A percentile compares a stretch with the other conserved stretches of the same genome.
These are phyloP conservation scores for Synergus gifuensis DNA, from an alignment of 2,888 invertebrate species.

Conservation along the genomic window DNA sequence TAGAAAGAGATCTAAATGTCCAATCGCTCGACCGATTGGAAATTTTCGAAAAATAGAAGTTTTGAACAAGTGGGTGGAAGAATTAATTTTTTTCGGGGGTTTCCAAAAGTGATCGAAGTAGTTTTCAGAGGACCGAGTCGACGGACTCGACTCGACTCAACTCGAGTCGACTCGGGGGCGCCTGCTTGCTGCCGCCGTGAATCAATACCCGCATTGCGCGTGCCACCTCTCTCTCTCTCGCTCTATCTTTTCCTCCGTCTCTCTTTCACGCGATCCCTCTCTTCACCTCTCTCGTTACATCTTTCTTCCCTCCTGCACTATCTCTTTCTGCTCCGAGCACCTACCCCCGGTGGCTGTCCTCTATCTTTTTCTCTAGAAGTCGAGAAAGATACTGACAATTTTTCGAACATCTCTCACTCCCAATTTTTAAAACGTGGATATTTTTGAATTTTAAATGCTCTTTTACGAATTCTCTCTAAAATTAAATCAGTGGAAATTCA, in stretches of 20 bases:
- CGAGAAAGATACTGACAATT: background rate
- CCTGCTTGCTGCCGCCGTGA: slow-evolving; percentile 80
- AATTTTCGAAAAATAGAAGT: background rate
- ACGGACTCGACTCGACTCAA: slow-evolving; percentile 66
- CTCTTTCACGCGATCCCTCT: slow-evolving; percentile 72
- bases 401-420: background rate
- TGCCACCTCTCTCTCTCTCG: slow-evolving; percentile 78
- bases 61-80: background rate
- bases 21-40: background rate
- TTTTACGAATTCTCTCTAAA: no score
- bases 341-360: background rate
- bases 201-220: slow-evolving; percentile 78
- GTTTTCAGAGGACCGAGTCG: slow-evolving; percentile 63
- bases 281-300: slow-evolving; percentile 59
- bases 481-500: no score
- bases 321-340: background rate
- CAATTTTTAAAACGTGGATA: background rate
- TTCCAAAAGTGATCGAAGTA: slow-evolving; percentile 36
- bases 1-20: background rate
- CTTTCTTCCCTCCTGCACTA: background rate
- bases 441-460: no score
- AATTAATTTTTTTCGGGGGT: background rate
- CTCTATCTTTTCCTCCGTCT: slow-evolving; percentile 72
- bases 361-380: background rate
- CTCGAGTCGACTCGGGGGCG: slow-evolving; percentile 68